A percentile compares a stretch with the other conserved stretches of the same genome.
These are phyloP conservation scores for Aplochiton taeniatus DNA, from an alignment of 2,797 vertebrate species.

Conservation along the genomic window DNA sequence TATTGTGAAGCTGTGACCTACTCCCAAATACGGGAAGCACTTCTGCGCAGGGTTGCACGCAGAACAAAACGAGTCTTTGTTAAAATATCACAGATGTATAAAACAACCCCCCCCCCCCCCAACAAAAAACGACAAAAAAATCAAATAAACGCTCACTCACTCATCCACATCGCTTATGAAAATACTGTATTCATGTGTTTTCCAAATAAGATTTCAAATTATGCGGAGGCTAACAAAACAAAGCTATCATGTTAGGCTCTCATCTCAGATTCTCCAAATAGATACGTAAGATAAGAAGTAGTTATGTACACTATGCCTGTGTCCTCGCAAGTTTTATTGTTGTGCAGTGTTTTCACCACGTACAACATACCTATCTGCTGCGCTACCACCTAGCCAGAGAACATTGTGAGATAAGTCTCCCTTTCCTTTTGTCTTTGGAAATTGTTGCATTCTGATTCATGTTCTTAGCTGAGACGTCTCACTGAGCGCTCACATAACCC, in stretches of 20 bases:
- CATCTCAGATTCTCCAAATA: no score
- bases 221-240: no score
- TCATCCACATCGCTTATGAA: constrained; percentile 48
- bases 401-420: constrained; percentile 47
- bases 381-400: constrained; percentile 29
- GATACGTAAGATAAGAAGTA: no score
- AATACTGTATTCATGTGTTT: constrained; percentile 41
- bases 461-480: constrained; percentile 51
- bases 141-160: constrained; percentile 41
- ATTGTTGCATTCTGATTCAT: constrained; percentile 68
- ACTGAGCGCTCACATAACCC: constrained; percentile 66
- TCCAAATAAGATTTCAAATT: constrained; percentile 32
- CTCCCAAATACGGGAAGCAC: constrained; percentile 61
- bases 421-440: constrained; percentile 58
- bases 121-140: constrained; percentile 30
- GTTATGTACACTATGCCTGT: no score
- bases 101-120: no score
- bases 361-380: constrained; percentile 24
- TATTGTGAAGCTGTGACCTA: constrained; percentile 58
- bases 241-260: no score
- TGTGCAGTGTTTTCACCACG: constrained; percentile 40
- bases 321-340: constrained; percentile 15
- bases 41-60: constrained; percentile 65
- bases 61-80: constrained; percentile 63
- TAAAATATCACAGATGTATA: constrained; percentile 22